phyloP scores from a whole-genome alignment of 1,140 invertebrate species.

The Magallana angulata region DNA sequence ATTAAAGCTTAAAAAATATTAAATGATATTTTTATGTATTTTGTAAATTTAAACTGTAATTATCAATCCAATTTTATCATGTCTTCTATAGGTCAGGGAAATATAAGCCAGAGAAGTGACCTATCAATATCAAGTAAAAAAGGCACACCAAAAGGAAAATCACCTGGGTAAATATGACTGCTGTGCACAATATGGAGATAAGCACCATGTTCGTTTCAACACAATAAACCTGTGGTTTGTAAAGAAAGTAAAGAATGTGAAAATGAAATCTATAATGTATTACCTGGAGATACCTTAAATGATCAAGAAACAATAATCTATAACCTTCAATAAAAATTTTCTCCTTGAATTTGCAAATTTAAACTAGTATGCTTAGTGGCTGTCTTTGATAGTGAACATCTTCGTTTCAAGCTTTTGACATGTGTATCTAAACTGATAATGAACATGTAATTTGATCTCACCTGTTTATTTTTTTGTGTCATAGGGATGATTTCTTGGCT shows the following conservation, averaged over 20 bases:
- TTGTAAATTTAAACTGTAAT: not conserved
- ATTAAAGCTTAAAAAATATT: not conserved
- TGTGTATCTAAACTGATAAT: not conserved
- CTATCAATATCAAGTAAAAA: slow-evolving; percentile 52
- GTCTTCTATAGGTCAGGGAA: slow-evolving; percentile 43
- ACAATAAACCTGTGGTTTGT: too few species aligned
- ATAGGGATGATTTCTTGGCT: slow-evolving; percentile 74
- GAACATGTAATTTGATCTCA: not conserved
- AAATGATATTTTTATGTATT: not conserved
- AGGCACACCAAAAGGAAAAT: slow-evolving; percentile 46
- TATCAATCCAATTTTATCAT: not conserved
- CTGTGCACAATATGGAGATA: too few species aligned
- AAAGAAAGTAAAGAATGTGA: too few species aligned
- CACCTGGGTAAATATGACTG: slow-evolving; percentile 49
- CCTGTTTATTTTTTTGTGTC: not conserved
- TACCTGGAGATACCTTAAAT: too few species aligned
- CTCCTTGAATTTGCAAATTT: too few species aligned
- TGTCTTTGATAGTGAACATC: too few species aligned
- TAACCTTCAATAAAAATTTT: too few species aligned
- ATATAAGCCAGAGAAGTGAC: slow-evolving; percentile 59
- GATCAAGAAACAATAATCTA: too few species aligned
- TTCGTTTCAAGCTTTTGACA: too few species aligned
- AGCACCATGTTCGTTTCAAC: too few species aligned
- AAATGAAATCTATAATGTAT: too few species aligned
- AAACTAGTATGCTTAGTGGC: too few species aligned